Conservation (phyloP, 1,140 invertebrate species). For the Probaryconus sp. region DNA sequence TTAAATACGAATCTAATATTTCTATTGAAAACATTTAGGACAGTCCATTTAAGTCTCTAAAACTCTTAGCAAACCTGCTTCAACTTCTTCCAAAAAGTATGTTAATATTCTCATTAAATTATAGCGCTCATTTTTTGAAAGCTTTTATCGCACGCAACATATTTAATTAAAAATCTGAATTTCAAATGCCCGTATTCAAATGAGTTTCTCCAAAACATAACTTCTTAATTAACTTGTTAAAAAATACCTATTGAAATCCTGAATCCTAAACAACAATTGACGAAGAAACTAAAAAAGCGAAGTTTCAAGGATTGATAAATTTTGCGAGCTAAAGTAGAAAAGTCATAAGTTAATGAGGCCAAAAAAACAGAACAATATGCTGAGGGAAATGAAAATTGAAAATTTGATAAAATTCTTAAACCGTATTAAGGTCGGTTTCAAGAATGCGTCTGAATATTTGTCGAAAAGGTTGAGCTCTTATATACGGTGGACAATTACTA, state of each 20-base stretch:
- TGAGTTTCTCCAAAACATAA: constrained; percentile 17
- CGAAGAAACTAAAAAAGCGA: no score
- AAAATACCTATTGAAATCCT: constrained; percentile 14
- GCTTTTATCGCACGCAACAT: constrained; percentile 6
- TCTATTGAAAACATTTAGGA: no score
- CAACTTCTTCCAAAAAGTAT: background rate
- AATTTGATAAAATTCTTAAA: background rate
- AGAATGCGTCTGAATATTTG: background rate
- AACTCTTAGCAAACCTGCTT: background rate
- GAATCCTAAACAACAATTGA: no score
- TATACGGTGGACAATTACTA: constrained; percentile 25
- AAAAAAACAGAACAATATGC: constrained; percentile 2
- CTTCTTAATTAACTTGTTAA: constrained; percentile 55
- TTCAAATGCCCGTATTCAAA: constrained; percentile 32
- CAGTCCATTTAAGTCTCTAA: no score
- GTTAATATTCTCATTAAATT: constrained; percentile 30
- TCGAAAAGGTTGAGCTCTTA: background rate
- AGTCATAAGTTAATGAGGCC: background rate
- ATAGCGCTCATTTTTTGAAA: background rate
- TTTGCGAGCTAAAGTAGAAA: no score
- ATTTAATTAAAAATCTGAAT: constrained; percentile 42
- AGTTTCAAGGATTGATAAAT: no score
- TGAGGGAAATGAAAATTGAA: background rate
- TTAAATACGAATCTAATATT: no score
- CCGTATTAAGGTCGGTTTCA: background rate